Base-by-base conservation (phyloP, 1,140 invertebrate species). In the Rhagoletis pomonella region DNA sequence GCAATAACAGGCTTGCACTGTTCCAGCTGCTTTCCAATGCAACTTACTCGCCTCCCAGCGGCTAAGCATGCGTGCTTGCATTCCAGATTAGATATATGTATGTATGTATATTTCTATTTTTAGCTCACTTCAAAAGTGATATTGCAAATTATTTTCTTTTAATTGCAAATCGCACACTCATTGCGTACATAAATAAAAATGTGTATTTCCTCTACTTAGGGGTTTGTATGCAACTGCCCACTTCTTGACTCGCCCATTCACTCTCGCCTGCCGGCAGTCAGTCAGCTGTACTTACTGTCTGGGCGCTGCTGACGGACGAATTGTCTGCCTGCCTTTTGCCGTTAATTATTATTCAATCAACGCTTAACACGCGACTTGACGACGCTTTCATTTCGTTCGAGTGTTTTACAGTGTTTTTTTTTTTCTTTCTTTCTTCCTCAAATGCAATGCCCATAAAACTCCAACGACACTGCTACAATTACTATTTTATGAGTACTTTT, bases 331-430 rank as follows among this genome's bases (percentile, higher is more conserved):
- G 69, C 12, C 44, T 47, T 44, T 73, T 73, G 69, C 6, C 44
- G 69, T 44, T 47, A 73, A 73, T 73, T 73, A 73, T 73, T 73
- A 73, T 73, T 73, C 69, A 73, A 73, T 73, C 69, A 47, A 47
- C 69, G 69, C 14, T 6, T 44, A 73, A n/a, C 69, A 73, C 69
- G 44, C 69, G 69, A 73, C 69, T 73, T 73, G 69, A 1, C 44
- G 69, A 1, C 44, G 69, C 69, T 73, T 73, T 73, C 44, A n/a
- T 73, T 73, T 73, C 44, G n/a, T 62, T 47, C 44, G 42, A 14
- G 17, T 47, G n/a, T 0, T 29, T 29, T 62, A 62, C 60, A 29
- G 29, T 29, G n/a, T 62, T 62, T 14, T 12, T n/a, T 62, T 62
- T 1, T 62, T 62, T 62, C 17, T 14, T 12, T n/a, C 17, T 62